Conservation (phyloP, 2,888 invertebrate species). For the Cryptops parisi region DNA sequence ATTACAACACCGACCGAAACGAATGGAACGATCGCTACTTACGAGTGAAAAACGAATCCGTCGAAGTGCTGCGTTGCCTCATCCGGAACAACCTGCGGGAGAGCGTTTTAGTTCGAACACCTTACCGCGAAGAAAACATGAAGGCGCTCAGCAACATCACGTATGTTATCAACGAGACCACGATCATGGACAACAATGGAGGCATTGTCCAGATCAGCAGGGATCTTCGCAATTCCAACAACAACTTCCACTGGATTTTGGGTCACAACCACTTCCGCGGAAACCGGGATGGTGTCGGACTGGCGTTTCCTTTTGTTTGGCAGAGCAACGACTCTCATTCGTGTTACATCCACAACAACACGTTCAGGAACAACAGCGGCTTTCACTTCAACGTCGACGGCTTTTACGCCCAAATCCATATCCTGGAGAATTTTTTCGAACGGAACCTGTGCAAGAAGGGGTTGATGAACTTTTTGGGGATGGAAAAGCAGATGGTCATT, state of each 20-base stretch:
- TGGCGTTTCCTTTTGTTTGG: conserved; percentile 87
- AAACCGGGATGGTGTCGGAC: conserved; percentile 77
- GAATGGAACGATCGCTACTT: conserved; percentile 73
- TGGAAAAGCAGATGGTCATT: conserved; percentile 89
- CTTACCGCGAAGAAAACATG: conserved; percentile 62
- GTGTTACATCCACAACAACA: conserved; percentile 69
- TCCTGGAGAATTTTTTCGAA: conserved; percentile 67
- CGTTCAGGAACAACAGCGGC: conserved; percentile 69
- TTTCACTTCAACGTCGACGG: conserved; percentile 79
- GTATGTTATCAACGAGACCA: conserved; percentile 69
- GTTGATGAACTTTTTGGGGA: conserved; percentile 67
- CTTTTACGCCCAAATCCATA: conserved; percentile 78
- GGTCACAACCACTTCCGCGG: conserved; percentile 73
- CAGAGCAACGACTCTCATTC: conserved; percentile 90
- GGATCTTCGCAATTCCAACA: conserved; percentile 89
- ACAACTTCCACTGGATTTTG: conserved; percentile 87
- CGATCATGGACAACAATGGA: conserved; percentile 71
- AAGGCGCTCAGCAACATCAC: conserved; percentile 82
- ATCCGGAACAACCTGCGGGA: conserved; percentile 64
- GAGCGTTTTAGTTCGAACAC: conserved; percentile 66
- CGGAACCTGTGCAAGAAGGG: conserved; percentile 72
- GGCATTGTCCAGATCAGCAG: conserved; percentile 79
- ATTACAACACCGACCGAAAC: conserved; percentile 57
- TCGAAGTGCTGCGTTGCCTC: conserved; percentile 62
- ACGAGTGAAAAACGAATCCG: conserved; percentile 72